Evolutionary conservation across 2,113 vertebrate species (phyloP).

Genomic region (Poecilia latipinna): DNA sequence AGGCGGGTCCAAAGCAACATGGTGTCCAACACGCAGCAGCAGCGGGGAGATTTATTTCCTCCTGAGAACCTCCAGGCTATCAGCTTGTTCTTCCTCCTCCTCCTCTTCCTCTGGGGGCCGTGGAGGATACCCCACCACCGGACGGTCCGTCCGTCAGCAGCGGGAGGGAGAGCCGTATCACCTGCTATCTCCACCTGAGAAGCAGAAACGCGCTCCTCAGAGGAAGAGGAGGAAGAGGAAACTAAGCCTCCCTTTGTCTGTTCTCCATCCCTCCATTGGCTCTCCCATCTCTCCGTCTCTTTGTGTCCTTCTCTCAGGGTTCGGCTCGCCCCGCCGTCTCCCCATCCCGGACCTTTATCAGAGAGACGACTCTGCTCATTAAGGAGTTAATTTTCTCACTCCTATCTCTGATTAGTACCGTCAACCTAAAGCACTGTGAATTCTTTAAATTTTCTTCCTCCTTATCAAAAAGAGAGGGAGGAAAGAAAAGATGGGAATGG

Average conservation of each 20-base stretch:
- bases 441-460: conserved; percentile 81
- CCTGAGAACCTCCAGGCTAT: conserved; percentile 42
- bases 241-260: conserved; percentile 45
- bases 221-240: conserved; percentile 24
- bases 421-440: conserved; percentile 84
- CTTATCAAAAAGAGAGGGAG: conserved; percentile 81
- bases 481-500: conserved; percentile 60
- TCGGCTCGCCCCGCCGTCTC: conserved; percentile 61
- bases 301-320: conserved; percentile 32
- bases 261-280: conserved; percentile 40
- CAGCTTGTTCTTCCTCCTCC: conserved; percentile 66
- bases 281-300: conserved; percentile 28
- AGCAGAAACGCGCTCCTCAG: background rate
- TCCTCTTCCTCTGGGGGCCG: conserved; percentile 60
- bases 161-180: conserved; percentile 50
- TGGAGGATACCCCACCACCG: conserved; percentile 68
- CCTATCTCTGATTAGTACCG: conserved; percentile 83
- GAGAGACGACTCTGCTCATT: conserved; percentile 80
- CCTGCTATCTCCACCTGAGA: conserved; percentile 54
- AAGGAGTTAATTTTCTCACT: conserved; percentile 85
- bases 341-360: conserved; percentile 73
- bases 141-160: conserved; percentile 65
- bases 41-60: conserved; percentile 65
- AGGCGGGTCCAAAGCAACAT: conserved; percentile 44
- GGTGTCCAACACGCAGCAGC: conserved; percentile 58